phyloP scores from a whole-genome alignment of 2,113 vertebrate genomes.

The Pogonocichla stellata region DNA sequence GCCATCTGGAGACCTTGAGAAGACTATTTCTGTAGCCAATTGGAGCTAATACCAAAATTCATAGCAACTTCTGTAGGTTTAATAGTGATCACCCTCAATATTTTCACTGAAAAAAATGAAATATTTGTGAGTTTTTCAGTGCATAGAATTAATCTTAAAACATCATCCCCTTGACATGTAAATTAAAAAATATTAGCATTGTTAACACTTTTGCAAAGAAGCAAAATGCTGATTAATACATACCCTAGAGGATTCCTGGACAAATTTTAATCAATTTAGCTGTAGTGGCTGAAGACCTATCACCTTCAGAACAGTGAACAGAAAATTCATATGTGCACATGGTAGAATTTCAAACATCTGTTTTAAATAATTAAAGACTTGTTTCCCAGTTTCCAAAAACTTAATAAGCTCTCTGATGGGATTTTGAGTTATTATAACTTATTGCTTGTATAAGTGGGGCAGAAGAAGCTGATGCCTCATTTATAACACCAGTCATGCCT shows the following conservation, averaged over 20 bases:
- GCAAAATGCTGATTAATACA: not conserved
- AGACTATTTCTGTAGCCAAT: not conserved
- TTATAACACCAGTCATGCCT: not conserved
- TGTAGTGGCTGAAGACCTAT: not conserved
- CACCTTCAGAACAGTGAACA: not conserved
- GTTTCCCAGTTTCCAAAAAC: not conserved
- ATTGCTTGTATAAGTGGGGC: not conserved
- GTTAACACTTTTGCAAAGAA: not conserved
- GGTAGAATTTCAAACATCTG: not conserved
- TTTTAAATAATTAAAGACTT: not conserved
- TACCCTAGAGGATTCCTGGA: not conserved
- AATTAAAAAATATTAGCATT: not conserved
- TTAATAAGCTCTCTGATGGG: not conserved
- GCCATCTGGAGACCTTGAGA: not conserved
- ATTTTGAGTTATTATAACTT: not conserved
- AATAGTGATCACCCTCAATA: not conserved
- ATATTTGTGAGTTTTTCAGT: not conserved
- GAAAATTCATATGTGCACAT: not conserved
- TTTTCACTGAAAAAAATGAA: not conserved
- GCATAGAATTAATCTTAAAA: not conserved
- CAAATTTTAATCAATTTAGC: not conserved
- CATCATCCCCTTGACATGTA: not conserved
- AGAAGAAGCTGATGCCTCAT: not conserved
- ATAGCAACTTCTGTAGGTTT: not conserved
- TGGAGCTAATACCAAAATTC: not conserved